Conservation (phyloP, 2,888 invertebrate species). For the Congeria kusceri region DNA sequence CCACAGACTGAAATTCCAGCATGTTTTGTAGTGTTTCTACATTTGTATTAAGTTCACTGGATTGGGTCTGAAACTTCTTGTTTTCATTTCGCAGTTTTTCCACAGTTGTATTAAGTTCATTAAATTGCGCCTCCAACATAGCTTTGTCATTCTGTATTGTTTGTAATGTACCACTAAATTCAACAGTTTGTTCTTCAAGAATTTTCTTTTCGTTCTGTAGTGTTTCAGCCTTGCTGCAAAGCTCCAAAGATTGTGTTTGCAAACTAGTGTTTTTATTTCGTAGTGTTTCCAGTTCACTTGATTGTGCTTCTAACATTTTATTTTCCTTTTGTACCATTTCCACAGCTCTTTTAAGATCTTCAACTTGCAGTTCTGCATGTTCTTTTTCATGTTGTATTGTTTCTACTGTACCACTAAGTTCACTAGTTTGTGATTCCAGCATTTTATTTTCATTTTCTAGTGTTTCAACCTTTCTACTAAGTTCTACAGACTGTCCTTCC, state of each 20-base stretch:
- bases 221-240: too few species aligned
- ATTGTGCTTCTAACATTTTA: too few species aligned
- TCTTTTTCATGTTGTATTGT: conserved; percentile 1
- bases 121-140: conserved; percentile 15
- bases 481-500: neutral
- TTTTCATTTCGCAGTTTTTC: conserved; percentile 11
- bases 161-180: neutral
- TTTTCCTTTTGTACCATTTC: too few species aligned
- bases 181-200: neutral
- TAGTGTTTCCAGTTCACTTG: conserved; percentile 7
- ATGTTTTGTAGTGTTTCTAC: too few species aligned
- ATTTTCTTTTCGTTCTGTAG: conserved; percentile 1
- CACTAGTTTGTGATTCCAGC: conserved; percentile 11
- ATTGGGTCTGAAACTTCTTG: too few species aligned
- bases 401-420: conserved; percentile 7
- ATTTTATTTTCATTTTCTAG: conserved; percentile 7
- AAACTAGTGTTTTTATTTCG: neutral
- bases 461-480: conserved; percentile 29
- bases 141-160: neutral
- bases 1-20: too few species aligned
- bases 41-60: too few species aligned
- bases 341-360: too few species aligned
- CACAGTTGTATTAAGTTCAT: conserved; percentile 35
- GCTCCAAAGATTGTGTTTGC: conserved; percentile 13
- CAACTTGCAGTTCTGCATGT: too few species aligned